Conservation (phyloP, 2,113 vertebrate species). For the Capreolus pygargus region DNA sequence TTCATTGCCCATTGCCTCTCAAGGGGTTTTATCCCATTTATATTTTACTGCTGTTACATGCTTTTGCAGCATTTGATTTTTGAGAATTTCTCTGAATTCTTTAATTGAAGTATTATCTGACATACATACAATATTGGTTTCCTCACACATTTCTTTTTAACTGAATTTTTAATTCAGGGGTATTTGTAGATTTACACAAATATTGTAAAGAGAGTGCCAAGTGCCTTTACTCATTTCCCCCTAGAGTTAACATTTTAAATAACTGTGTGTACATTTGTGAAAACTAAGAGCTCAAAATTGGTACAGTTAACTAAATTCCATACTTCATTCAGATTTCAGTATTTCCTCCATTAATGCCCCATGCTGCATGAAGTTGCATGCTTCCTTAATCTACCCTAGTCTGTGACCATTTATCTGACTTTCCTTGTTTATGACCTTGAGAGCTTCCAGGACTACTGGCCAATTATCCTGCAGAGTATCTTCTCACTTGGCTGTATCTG, state of each 20-base stretch:
- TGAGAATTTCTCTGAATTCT: not conserved
- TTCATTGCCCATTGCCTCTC: not conserved
- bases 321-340: not conserved
- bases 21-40: not conserved
- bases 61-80: not conserved
- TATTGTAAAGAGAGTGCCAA: not conserved
- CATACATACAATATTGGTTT: not conserved
- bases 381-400: not conserved
- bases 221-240: not conserved
- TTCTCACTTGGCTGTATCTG: not conserved
- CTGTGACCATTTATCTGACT: not conserved
- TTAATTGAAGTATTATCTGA: not conserved
- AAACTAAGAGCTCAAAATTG: not conserved
- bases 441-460: not conserved
- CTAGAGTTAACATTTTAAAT: not conserved
- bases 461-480: not conserved
- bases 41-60: not conserved
- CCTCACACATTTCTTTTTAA: not conserved
- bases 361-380: not conserved
- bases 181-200: not conserved
- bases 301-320: not conserved
- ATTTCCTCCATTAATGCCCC: not conserved
- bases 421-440: not conserved
- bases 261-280: not conserved
- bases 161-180: not conserved